phyloP scores from a whole-genome alignment of 2,113 vertebrate species.

The Sinosuthora webbiana region DNA sequence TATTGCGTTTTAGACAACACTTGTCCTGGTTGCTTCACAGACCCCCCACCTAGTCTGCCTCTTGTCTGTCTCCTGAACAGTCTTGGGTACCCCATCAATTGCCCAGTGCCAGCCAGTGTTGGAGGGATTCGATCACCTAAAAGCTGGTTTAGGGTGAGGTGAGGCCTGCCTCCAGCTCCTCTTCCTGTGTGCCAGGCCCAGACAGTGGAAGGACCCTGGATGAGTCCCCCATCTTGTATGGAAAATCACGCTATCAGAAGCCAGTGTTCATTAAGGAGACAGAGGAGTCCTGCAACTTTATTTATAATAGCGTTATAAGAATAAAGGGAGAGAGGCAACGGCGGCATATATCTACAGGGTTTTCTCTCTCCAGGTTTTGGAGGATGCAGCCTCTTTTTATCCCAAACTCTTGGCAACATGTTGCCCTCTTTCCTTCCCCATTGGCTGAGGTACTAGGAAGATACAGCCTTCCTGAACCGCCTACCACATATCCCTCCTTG shows the following conservation, averaged over 20 bases:
- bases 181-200: not conserved
- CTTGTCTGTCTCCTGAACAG: not conserved
- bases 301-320: not conserved
- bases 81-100: not conserved
- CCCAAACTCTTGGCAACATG: not conserved
- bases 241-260: not conserved
- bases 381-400: not conserved
- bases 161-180: not conserved
- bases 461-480: not conserved
- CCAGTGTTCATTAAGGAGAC: not conserved
- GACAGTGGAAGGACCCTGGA: rapidly evolving
- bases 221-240: not conserved
- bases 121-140: too few relatives aligned
- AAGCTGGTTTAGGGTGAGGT: not conserved
- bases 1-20: not conserved
- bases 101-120: not conserved
- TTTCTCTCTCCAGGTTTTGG: not conserved
- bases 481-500: not conserved
- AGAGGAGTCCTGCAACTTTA: not conserved
- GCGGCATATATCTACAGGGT: too few relatives aligned
- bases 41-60: too few relatives aligned
- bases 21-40: not conserved
- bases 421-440: not conserved
- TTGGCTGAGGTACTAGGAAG: not conserved
- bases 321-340: not conserved